Base-by-base conservation (phyloP, 1,140 invertebrate species). In the Helicoverpa armigera region DNA sequence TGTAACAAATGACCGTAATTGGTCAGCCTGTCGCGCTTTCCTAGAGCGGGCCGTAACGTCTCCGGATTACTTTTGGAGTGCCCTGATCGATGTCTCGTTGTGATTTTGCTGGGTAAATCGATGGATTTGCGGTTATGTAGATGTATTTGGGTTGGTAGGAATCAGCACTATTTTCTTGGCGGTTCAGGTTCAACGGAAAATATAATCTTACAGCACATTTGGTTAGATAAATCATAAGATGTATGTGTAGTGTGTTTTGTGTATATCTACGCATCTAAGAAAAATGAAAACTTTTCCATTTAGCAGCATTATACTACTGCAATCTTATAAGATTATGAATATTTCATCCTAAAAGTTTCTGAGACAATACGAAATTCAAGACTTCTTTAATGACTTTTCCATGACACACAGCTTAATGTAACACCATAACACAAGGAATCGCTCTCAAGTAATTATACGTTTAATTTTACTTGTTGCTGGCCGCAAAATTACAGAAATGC, bases 1-100 rank as follows among this genome's bases (percentile, higher is more conserved):
- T 84, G 83, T 89, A 83, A 91, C 87, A 91, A 91, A 91, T 87
- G 86, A 81, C 82, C 58, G 86, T 85, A 87, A 91, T 90, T 88
- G 89, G 89, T 91, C 86, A 91, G 83, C 81, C 77, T 84, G 85
- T 86, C 88, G 79, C 76, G 74, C 54, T 61, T 70, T 76, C 83
- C 76, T 72, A 54, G 31, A 53, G 56, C 53, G 63, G 18, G 75
- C 58, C 74, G 73, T 80, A 82, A 79, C 61, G 69, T 73, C 83
- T 69, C 61, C 73, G 78, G 74, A 79, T 82, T 82, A 77, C 79
- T 81, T 84, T 80, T 35, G 31, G 76, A 79, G 76, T 54, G 31
- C 63, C 1, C 53, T 79, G 76, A 79, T 79, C 63, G 76, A 79
- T 79, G 51, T 29, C 31, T 31, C 54, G 65, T 60, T 79, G 76